These are phyloP conservation scores for Euura saliciscinereae DNA, from an alignment of 1,140 invertebrate species.

Conservation along the genomic window DNA sequence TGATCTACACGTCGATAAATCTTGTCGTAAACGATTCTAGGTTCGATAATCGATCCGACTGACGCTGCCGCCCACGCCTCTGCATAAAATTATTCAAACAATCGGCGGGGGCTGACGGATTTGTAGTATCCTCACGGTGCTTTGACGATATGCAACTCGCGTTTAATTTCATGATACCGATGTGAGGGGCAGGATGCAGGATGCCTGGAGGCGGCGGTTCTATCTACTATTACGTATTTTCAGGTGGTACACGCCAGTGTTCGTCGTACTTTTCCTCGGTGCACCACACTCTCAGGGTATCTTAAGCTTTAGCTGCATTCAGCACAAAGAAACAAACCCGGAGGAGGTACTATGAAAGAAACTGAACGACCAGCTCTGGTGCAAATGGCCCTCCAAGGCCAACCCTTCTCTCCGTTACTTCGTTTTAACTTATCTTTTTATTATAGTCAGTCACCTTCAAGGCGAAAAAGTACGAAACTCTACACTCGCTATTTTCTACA, in stretches of 20 bases:
- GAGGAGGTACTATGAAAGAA: not conserved
- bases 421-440: slow-evolving; percentile 27
- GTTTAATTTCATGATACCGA: slow-evolving; percentile 41
- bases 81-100: no score
- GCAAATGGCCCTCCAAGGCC: slow-evolving; percentile 53
- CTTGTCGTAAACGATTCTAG: slow-evolving; percentile 23
- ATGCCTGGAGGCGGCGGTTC: no score
- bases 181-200: slow-evolving; percentile 21
- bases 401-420: slow-evolving; percentile 44
- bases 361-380: slow-evolving; percentile 20
- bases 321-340: not conserved
- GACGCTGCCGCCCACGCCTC: not conserved
- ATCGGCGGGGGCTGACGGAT: not conserved
- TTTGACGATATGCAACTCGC: slow-evolving; percentile 25
- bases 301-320: not conserved
- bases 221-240: no score
- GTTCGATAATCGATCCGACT: slow-evolving; percentile 23
- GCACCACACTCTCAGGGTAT: not conserved
- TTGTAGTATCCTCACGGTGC: not conserved
- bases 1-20: slow-evolving; percentile 23
- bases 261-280: no score
- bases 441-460: slow-evolving; percentile 30
- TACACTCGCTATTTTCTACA: not conserved
- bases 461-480: not conserved
- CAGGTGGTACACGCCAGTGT: no score